Evolutionary conservation across 1,140 invertebrate species (phyloP).

Genomic region (Cotesia glomerata): DNA sequence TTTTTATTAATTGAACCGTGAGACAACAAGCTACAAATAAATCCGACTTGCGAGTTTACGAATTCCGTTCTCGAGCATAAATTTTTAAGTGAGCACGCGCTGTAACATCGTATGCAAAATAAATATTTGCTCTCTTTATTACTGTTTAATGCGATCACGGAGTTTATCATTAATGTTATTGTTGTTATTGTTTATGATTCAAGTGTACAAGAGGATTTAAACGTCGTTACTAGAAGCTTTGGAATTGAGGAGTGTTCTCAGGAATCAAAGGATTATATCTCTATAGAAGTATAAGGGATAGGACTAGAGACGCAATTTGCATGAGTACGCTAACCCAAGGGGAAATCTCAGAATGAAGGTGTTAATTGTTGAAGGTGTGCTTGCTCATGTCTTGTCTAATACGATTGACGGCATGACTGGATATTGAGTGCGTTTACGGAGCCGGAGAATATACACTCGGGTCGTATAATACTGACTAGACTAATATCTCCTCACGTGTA

Average conservation of each 20-base stretch:
- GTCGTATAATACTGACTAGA: background rate
- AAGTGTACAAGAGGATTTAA: background rate
- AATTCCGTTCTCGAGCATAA: too few relatives aligned
- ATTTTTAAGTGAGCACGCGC: too few relatives aligned
- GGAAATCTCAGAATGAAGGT: slow-evolving; percentile 46
- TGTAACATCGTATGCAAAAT: too few relatives aligned
- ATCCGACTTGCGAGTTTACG: too few relatives aligned
- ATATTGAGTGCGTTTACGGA: background rate
- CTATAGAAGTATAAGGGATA: background rate
- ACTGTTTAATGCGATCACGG: too few relatives aligned
- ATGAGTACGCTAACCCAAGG: slow-evolving; percentile 37
- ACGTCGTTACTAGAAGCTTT: slow-evolving; percentile 3
- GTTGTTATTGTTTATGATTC: too few relatives aligned
- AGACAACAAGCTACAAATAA: too few relatives aligned
- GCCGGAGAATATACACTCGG: background rate
- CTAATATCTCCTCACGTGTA: background rate
- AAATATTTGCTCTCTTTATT: too few relatives aligned
- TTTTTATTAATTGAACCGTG: too few relatives aligned
- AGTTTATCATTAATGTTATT: too few relatives aligned
- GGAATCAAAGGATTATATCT: slow-evolving; percentile 16
- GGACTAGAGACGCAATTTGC: slow-evolving; percentile 38
- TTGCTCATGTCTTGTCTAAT: slow-evolving; percentile 36
- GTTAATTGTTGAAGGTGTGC: slow-evolving; percentile 42
- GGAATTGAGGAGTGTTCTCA: background rate
- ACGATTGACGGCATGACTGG: slow-evolving; percentile 45